These are phyloP conservation scores for Psylliodes chrysocephalus DNA, from an alignment of 2,888 invertebrate genomes.

Conservation along the genomic window DNA sequence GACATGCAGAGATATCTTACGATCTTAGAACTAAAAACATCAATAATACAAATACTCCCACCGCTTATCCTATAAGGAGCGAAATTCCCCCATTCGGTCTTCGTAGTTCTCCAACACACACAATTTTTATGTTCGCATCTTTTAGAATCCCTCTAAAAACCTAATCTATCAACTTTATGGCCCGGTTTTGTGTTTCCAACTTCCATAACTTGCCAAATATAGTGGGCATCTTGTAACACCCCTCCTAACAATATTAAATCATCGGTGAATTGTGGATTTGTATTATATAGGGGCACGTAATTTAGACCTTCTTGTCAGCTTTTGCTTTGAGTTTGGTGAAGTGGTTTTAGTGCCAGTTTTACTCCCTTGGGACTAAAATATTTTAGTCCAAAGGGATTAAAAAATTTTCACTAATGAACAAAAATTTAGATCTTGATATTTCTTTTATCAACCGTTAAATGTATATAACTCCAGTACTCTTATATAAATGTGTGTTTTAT, in stretches of 20 bases:
- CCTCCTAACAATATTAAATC: slow-evolving; percentile 67
- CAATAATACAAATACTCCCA: slow-evolving; percentile 78
- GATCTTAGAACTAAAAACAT: slow-evolving; percentile 75
- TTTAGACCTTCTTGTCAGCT: slow-evolving; percentile 11
- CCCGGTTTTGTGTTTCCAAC: slow-evolving; percentile 76
- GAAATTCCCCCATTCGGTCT: slow-evolving; percentile 67
- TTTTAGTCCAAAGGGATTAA: too few relatives aligned
- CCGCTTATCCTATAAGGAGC: slow-evolving; percentile 69
- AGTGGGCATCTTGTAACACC: slow-evolving; percentile 71
- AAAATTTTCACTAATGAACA: too few relatives aligned
- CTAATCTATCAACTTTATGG: slow-evolving; percentile 75
- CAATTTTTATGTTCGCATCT: slow-evolving; percentile 66
- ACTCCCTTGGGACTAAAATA: too few relatives aligned
- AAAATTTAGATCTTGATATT: too few relatives aligned
- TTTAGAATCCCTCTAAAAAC: slow-evolving; percentile 73
- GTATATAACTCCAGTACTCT: too few relatives aligned
- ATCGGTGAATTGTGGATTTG: background rate
- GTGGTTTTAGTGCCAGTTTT: too few relatives aligned
- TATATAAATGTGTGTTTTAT: too few relatives aligned
- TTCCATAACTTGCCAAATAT: slow-evolving; percentile 79
- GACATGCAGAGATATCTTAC: slow-evolving; percentile 65
- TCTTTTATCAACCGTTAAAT: too few relatives aligned
- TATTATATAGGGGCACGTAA: background rate
- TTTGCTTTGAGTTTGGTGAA: too few relatives aligned
- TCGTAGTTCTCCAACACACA: slow-evolving; percentile 76